Evolutionary conservation across 2,113 vertebrate genomes (phyloP), one percentile per base, ranked within the genome.

Genomic region (Eubucco bourcierii): DNA sequence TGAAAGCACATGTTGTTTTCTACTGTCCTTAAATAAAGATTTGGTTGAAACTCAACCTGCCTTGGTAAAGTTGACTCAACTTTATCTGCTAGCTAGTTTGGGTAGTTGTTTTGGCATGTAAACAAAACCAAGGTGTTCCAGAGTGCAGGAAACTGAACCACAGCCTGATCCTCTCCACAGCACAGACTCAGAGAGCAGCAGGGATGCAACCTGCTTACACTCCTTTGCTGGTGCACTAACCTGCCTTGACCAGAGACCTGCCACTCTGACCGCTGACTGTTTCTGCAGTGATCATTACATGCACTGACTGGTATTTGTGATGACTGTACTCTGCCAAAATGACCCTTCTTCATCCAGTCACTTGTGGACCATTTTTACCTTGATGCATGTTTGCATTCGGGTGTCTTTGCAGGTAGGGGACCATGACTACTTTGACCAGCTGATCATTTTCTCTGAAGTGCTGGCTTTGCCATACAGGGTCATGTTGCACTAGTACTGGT

Each of bases 131-230:
- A 50, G 2, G 4, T 72, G 61, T 55, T n/a, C 15, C 15, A 71
- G 17, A 64, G 33, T n/a, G 31, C 58, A 28, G 64, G 71, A 71
- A 78, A 31, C 33, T 7, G 8, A 66, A 17, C 64, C 58, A 15
- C 39, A 52, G 16, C 14, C 25, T 44, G 25, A 3, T 29, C 15
- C 25, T 44, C 25, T 72, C 34, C 55, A 28, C 21, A n/a, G 15
- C 11, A 18, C 6, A 27, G 25, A 13, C 44, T 4, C 11, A 50
- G 55, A 61, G 29, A 10, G 17, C 55, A 84, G 63, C 10, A n/a
- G 34, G 44, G 3, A 37, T 84, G 44, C 53, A 68, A 2, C 21
- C 10, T 68, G 28, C 8, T 0, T 1, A 7, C 0, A 2, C 37
- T 37, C 41, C 53, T 39, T 18, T 64, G 11, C 25, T 63, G 20